Percentiles rank a stretch among this genome's conserved stretches.
Evolutionary conservation across 2,113 vertebrate species (phyloP).

Genomic region (Papio anubis): DNA sequence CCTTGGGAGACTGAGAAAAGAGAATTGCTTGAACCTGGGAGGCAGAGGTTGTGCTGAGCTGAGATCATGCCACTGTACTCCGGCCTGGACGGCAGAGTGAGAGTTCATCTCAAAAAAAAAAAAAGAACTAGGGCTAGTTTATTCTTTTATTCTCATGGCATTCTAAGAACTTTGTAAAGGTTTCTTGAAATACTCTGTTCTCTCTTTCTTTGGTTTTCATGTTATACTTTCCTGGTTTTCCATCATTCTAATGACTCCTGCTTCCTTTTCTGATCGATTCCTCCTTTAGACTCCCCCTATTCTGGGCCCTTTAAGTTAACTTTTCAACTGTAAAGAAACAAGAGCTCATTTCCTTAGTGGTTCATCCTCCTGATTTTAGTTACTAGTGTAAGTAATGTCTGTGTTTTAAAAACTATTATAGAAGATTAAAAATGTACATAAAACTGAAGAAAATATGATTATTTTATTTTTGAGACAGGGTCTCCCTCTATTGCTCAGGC

Average conservation of each 20-base stretch:
- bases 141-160: background rate
- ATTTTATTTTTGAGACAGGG: background rate
- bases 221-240: background rate
- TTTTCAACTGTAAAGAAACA: background rate
- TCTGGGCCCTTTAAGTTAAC: no score
- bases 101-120: no score
- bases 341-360: background rate
- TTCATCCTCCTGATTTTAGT: constrained; percentile 17
- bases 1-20: no score
- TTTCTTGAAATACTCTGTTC: background rate
- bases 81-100: no score
- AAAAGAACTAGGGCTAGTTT: background rate
- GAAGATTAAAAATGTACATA: constrained; percentile 1
- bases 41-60: no score
- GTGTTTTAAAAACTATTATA: background rate
- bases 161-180: background rate
- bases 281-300: no score
- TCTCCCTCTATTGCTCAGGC: no score
- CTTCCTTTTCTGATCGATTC: background rate
- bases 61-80: no score
- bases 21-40: no score
- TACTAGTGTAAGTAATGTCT: background rate
- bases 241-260: background rate
- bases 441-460: constrained; percentile 27
- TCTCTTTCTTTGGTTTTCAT: background rate